Percentiles rank a stretch among this genome's conserved stretches.
These are phyloP conservation scores for Apostichopus leukothele DNA, from an alignment of 53 echinoderm and acorn worm genomes.

Conservation along the genomic window DNA sequence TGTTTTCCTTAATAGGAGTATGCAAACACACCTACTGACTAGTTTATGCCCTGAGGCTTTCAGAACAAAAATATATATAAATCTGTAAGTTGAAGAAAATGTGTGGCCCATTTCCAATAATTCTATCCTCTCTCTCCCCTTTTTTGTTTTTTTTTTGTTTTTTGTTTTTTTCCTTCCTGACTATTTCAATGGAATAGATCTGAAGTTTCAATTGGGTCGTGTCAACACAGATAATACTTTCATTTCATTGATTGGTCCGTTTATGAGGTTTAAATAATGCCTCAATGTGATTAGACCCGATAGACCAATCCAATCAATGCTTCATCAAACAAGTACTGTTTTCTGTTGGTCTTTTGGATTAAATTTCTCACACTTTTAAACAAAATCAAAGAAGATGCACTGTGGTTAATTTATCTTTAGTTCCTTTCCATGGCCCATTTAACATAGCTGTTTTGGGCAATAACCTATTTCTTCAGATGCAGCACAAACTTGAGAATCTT, in stretches of 20 bases:
- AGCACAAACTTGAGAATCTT: background rate
- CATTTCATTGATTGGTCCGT: constrained; percentile 48
- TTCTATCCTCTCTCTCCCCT: too few species aligned
- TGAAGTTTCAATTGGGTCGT: constrained; percentile 47
- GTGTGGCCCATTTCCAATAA: constrained; percentile 38
- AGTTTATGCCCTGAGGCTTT: constrained; percentile 28
- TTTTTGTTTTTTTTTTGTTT: background rate
- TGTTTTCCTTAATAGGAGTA: constrained; percentile 1
- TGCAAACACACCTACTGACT: constrained; percentile 17
- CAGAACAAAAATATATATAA: constrained; percentile 4
- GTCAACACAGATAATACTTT: constrained; percentile 42
- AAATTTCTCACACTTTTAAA: constrained; percentile 20
- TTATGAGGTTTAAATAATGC: constrained; percentile 26
- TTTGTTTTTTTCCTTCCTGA: background rate
- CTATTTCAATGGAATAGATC: constrained; percentile 30
- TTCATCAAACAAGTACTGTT: constrained; percentile 14
- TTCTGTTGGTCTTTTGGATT: background rate
- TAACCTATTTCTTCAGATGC: constrained; percentile 17
- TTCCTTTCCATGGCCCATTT: constrained; percentile 25
- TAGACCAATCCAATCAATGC: constrained; percentile 29
- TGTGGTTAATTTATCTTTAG: background rate
- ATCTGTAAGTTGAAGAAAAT: constrained; percentile 38
- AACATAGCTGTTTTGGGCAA: constrained; percentile 35
- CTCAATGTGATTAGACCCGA: constrained; percentile 46
- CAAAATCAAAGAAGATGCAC: constrained; percentile 11